A percentile compares a stretch with the other conserved stretches of the same genome.
phyloP scores from a whole-genome alignment of 2,797 vertebrate genomes.

The Diceros bicornis region DNA sequence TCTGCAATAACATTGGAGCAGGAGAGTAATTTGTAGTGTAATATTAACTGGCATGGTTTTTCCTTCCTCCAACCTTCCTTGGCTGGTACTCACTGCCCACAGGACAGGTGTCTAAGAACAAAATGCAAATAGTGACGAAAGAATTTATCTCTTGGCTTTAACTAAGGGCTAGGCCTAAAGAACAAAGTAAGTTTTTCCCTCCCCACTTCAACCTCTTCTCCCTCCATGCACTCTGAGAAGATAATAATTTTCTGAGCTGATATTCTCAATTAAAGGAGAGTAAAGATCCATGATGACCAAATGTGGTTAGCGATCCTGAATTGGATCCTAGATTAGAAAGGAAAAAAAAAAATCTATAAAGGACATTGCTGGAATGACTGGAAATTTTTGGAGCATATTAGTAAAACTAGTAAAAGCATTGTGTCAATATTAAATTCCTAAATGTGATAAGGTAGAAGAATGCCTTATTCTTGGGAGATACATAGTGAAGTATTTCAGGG shows the following conservation, averaged over 20 bases:
- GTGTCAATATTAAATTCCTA: conserved; percentile 9
- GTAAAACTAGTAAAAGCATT: conserved; percentile 8
- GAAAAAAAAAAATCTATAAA: neutral
- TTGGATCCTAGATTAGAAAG: neutral
- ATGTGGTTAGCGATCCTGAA: neutral
- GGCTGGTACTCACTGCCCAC: neutral
- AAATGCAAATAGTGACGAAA: neutral
- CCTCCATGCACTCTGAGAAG: neutral
- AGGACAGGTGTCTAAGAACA: neutral
- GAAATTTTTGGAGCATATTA: neutral
- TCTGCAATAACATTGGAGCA: neutral
- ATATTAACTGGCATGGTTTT: neutral
- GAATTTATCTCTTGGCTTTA: conserved; percentile 40
- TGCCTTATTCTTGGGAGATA: neutral
- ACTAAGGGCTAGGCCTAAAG: neutral
- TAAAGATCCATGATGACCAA: neutral
- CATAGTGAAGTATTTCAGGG: neutral
- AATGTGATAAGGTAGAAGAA: conserved; percentile 41
- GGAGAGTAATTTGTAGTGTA: neutral
- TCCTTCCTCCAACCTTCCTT: neutral
- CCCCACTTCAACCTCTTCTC: neutral
- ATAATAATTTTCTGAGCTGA: neutral
- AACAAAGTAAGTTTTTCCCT: conserved; percentile 17
- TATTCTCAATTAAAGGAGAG: neutral
- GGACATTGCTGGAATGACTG: neutral